phyloP scores from a whole-genome alignment of 2,797 vertebrate species.

The Chloroceryle inda region DNA sequence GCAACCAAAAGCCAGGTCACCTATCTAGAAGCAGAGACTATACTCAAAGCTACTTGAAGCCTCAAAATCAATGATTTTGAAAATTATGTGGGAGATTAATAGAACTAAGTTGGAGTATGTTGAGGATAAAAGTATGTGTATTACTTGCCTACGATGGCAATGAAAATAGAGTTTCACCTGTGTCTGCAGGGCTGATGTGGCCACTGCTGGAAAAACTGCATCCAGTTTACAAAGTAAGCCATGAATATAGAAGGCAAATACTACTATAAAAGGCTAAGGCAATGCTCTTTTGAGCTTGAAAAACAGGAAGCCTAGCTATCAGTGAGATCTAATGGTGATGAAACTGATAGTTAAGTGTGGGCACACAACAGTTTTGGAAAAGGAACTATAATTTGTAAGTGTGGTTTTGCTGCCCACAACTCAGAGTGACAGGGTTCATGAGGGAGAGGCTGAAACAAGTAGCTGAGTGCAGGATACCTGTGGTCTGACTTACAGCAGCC shows the following conservation, averaged over 20 bases:
- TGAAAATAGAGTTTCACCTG: background rate
- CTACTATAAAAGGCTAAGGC: background rate
- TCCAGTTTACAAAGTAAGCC: background rate
- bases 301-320: conserved; percentile 51
- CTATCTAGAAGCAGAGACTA: background rate
- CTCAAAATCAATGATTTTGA: background rate
- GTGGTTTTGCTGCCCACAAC: background rate
- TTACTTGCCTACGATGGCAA: background rate
- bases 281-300: background rate
- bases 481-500: background rate
- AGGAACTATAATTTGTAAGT: background rate
- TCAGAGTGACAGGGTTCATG: background rate
- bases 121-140: background rate
- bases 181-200: background rate
- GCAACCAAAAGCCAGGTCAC: background rate
- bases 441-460: background rate
- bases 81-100: background rate
- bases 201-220: background rate
- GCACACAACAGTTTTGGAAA: conserved; percentile 13
- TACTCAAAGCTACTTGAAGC: background rate
- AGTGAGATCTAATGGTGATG: conserved; percentile 24
- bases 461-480: background rate
- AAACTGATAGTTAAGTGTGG: conserved; percentile 23
- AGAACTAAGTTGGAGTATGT: background rate
- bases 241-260: background rate